These are phyloP conservation scores for Dendrocincla fuliginosa DNA, from an alignment of 2,797 vertebrate genomes.

Conservation along the genomic window DNA sequence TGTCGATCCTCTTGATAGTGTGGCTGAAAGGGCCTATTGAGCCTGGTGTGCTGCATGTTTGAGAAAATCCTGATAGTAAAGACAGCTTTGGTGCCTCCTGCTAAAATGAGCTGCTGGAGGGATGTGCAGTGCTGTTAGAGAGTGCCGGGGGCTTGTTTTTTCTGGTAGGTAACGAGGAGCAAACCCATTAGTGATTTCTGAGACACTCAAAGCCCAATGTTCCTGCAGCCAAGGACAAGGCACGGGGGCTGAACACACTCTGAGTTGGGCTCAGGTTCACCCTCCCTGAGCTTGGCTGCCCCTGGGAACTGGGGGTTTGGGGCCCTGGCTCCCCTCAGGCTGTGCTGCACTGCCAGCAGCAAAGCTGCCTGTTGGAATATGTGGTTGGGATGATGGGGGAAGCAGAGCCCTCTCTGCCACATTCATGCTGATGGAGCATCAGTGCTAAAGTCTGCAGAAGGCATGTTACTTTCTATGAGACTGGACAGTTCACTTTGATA, in stretches of 20 bases:
- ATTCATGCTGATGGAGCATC: background rate
- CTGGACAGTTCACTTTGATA: background rate
- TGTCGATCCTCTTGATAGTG: background rate
- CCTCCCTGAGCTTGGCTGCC: background rate
- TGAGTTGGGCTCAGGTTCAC: background rate
- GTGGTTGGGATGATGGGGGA: background rate
- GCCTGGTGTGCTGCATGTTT: background rate
- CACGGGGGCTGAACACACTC: fast-evolving
- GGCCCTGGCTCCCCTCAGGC: background rate
- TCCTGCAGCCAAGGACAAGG: background rate
- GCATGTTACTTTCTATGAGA: background rate
- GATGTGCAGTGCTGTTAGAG: background rate
- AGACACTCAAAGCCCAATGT: fast-evolving
- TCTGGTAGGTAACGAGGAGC: background rate
- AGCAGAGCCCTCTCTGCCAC: background rate
- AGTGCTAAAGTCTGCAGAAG: background rate
- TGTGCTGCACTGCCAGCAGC: background rate
- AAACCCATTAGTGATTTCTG: background rate
- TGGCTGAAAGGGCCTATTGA: constrained; percentile 31
- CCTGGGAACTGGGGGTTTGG: fast-evolving
- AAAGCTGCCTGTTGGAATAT: background rate
- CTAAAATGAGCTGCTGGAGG: background rate
- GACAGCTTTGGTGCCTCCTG: background rate
- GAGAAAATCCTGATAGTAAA: background rate
- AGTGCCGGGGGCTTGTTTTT: background rate